Evolutionary conservation across 2,797 vertebrate genomes (phyloP), one percentile per base, ranked within the genome.

Genomic region (Sparus aurata): DNA sequence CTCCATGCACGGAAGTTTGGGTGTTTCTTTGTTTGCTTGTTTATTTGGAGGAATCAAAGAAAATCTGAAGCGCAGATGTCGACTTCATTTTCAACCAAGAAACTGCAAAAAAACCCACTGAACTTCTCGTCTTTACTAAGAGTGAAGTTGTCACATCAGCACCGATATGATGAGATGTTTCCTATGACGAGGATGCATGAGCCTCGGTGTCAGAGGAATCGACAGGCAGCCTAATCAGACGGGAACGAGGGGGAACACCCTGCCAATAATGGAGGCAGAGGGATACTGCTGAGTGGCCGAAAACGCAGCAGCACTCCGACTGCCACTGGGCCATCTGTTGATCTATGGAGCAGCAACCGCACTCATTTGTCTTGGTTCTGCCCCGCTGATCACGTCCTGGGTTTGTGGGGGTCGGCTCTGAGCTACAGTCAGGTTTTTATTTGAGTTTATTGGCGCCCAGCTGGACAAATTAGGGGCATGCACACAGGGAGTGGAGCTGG

Each of bases 261-360:
- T 75, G 80, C 80, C 75, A 73, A 87, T 82, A 77, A 58, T 43
- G 0, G 16, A 69, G 18, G 73, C 45, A 38, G 54, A 54, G 75
- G 27, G 49, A 82, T 69, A 53, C 70, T 84, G 85, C 84, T 84
- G 85, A 87, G 79, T 70, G 80, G 79, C 23, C 12, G 18, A 52
- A 87, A 73, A 22, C 77, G 22, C 73, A 49, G 83, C 74, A 46
- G 62, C 63, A 15, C 75, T 71, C 47, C 16, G 9, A 62, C 43
- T 43, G 52, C 61, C 30, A 57, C 74, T 1, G 70, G 61, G 53
- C 71, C 85, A 74, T 72, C 43, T 59, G 87, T 60, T 85, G 81
- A 87, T 85, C 77, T 79, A 80, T 82, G 79, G 69, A 82, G 74
- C 69, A 12, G 63, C 71, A 65, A 3, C 45, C 1, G 17, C 41